Conservation (phyloP, 64 coral and sea anemone species). For the Dendrophyllia cribrosa region DNA sequence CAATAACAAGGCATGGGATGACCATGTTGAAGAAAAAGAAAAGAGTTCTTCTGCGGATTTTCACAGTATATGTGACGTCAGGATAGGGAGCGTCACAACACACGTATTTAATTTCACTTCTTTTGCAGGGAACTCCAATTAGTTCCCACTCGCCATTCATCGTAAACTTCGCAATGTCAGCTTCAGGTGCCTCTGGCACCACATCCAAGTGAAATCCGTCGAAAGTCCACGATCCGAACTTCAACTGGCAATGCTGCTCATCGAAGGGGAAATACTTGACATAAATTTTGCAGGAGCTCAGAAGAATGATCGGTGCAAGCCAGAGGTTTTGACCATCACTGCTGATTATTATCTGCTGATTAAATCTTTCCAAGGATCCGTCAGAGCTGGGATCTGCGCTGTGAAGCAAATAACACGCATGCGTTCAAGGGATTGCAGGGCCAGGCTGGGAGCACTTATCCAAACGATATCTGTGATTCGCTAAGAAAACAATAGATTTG, state of each 20-base stretch:
- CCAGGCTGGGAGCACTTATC: neutral
- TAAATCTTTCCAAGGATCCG: conserved; percentile 83
- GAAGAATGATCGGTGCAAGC: conserved; percentile 91
- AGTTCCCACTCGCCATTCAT: conserved; percentile 82
- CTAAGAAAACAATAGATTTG: neutral
- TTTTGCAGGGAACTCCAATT: conserved; percentile 46
- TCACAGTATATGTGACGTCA: conserved; percentile 70
- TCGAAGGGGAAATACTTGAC: conserved; percentile 97
- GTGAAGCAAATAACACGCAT: neutral
- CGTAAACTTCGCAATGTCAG: conserved; percentile 44
- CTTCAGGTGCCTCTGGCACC: conserved; percentile 32
- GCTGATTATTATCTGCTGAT: conserved; percentile 78
- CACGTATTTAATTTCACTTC: conserved; percentile 49
- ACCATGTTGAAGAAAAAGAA: conserved; percentile 89
- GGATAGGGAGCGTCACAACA: conserved; percentile 76
- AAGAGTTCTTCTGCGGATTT: conserved; percentile 56
- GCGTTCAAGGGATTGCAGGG: neutral
- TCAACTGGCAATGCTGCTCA: conserved; percentile 76
- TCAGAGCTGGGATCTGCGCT: conserved; percentile 85
- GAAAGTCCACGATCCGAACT: conserved; percentile 88
- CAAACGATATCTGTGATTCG: neutral
- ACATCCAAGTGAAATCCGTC: conserved; percentile 73
- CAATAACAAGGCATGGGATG: conserved; percentile 76
- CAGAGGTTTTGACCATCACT: conserved; percentile 89
- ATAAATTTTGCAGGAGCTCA: conserved; percentile 92